Base-by-base conservation (phyloP, 2,888 invertebrate species). In the Hemaris fuciformis region DNA sequence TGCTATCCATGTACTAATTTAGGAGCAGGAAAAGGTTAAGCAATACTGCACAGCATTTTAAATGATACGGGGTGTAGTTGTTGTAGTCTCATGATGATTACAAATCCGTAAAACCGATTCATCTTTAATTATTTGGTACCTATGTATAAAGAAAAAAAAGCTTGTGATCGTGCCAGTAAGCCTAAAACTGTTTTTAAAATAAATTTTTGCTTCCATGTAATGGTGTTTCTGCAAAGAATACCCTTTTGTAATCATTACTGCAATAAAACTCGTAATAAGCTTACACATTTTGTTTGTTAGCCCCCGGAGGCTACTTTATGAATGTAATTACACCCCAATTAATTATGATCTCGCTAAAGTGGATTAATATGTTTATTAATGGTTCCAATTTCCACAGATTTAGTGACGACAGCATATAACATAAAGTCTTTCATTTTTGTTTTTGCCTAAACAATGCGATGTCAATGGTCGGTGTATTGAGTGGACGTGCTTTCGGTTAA, bases 361-460 rank as follows among this genome's bases (percentile, higher is more conserved):
- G 75, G 75, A 77, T 79, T 78, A 79, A 72, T 74, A 67, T 77
- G 72, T 74, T 72, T 73, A 75, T 71, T 73, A 77, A 79, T 79
- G 70, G 74, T 66, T 72, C 72, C 72, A 73, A 41, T 34, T 38
- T 15, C 25, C 60, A 23, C 38, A 34, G 20, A 31, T 42, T 38
- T 38, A 38, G 38, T 13, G 38, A 38, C n/a, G 27, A 27, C 27
- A 38, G 38, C 38, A 4, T n/a, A n/a, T n/a, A n/a, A n/a, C n/a
- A n/a, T n/a, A n/a, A n/a, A n/a, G n/a, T n/a, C n/a, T n/a, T n/a
- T n/a, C n/a, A n/a, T n/a, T n/a, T n/a, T n/a, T n/a, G n/a, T n/a
- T n/a, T n/a, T n/a, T n/a, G n/a, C n/a, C n/a, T n/a, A n/a, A n/a
- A n/a, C n/a, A n/a, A n/a, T n/a, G n/a, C n/a, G n/a, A n/a, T n/a